A percentile compares a stretch with the other conserved stretches of the same genome.
These are phyloP conservation scores for Gambelia wislizenii DNA, from an alignment of 2,797 vertebrate species.

Conservation along the genomic window DNA sequence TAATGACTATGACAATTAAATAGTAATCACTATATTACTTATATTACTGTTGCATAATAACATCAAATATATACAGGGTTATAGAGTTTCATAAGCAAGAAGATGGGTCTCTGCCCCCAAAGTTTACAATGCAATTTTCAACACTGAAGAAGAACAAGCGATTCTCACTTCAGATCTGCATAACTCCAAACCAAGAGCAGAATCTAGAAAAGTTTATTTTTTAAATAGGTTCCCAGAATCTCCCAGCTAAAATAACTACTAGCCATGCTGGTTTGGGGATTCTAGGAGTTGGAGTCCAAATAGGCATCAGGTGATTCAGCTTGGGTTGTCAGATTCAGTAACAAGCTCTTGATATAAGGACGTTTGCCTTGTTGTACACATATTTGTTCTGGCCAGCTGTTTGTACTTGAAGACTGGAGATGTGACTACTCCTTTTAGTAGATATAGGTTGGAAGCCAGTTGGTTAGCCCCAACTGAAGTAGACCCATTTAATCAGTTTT, in stretches of 20 bases:
- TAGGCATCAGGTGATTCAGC: too few species aligned
- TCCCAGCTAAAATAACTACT: too few species aligned
- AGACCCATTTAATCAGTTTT: too few species aligned
- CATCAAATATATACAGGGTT: not conserved
- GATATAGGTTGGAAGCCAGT: not conserved
- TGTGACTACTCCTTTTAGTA: not conserved
- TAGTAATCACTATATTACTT: not conserved
- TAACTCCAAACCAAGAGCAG: too few species aligned
- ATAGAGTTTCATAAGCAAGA: not conserved
- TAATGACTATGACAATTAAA: not conserved
- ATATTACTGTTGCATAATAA: not conserved
- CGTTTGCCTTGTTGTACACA: not conserved
- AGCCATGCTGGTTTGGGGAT: too few species aligned
- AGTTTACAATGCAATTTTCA: not conserved
- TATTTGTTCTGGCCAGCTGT: not conserved
- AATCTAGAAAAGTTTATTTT: too few species aligned
- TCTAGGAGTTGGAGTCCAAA: too few species aligned
- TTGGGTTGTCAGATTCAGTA: too few species aligned
- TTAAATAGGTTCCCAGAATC: too few species aligned
- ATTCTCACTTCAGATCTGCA: too few species aligned
- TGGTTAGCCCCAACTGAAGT: too few species aligned
- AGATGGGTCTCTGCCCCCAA: not conserved
- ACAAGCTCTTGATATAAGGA: not conserved
- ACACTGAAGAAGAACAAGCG: not conserved
- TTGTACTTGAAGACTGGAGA: not conserved